These are phyloP conservation scores for Phycodurus eques DNA, from an alignment of 2,113 vertebrate species.

Conservation along the genomic window DNA sequence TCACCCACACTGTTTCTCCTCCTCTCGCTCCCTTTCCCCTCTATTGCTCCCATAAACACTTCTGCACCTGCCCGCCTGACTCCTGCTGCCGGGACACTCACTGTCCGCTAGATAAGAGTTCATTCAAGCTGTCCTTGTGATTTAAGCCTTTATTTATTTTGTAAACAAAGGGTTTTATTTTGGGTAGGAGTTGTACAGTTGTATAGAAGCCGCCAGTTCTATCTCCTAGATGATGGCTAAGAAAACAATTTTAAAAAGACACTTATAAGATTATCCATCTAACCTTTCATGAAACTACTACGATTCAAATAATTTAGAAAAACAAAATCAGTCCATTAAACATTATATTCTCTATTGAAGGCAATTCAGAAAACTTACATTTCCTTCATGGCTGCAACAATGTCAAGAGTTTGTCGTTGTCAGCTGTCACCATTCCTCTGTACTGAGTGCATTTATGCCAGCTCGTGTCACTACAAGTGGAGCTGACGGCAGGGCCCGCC, in stretches of 20 bases:
- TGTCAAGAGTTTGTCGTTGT: constrained; percentile 54
- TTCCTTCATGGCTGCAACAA: constrained; percentile 73
- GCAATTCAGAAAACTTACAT: constrained; percentile 64
- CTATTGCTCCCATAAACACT: constrained; percentile 12
- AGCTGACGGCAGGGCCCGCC: constrained; percentile 62
- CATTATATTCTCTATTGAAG: constrained; percentile 5
- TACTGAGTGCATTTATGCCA: constrained; percentile 64
- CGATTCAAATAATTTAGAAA: not conserved
- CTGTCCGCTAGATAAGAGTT: constrained; percentile 26
- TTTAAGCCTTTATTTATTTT: constrained; percentile 14
- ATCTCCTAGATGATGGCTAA: not conserved
- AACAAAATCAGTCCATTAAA: not conserved
- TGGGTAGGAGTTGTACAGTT: not conserved
- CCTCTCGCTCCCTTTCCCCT: constrained; percentile 30
- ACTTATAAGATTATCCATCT: not conserved
- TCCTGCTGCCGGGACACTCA: constrained; percentile 14
- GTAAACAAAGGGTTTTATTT: not conserved
- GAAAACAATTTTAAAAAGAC: not conserved
- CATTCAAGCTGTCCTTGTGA: constrained; percentile 34
- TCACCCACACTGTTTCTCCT: constrained; percentile 43
- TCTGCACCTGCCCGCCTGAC: constrained; percentile 34
- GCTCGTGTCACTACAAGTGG: constrained; percentile 56
- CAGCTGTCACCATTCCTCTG: constrained; percentile 73
- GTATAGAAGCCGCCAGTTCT: not conserved
- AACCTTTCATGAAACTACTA: not conserved